Evolutionary conservation across 2,888 invertebrate genomes (phyloP), one percentile per base, ranked within the genome.

Genomic region (Antitype chi): DNA sequence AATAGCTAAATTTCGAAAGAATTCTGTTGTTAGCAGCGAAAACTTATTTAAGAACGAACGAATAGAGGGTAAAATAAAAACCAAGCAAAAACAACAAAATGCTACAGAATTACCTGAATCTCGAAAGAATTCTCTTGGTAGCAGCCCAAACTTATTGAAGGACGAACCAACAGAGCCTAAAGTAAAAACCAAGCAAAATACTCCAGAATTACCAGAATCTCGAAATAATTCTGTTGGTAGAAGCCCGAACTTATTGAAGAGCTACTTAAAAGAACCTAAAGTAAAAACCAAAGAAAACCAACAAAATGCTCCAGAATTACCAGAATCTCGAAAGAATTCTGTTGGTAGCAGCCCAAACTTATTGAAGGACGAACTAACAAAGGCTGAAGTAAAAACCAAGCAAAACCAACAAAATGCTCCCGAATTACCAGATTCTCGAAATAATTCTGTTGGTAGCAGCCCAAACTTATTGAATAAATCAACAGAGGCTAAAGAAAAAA

Each of bases 111-210:
- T 75, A 9, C 82, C 89, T 5, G 81, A 80, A 1, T 89, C 91
- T 8, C 85, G 92, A 13, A 89, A 90, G 53, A 85, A 85, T 13
- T 93, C 94, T 1, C n/a, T 86, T 13, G 87, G 87, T 23, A 91
- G 92, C 59, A 47, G 9, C 13, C 43, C 43, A 11, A 47, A 13
- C 43, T 9, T 13, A 11, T 47, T 47, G 11, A 47, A 82, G 69
- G 4, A 93, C 94, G 0, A 90, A 91, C 28, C n/a, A 11, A 38
- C 38, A 6, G 38, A 38, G 38, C 11, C 17, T 38, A 38, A 28
- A 43, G 55, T 32, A 5, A 70, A 67, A 63, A 49, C n/a, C 8
- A 38, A 23, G 6, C 38, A 23, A 59, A 57, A 69, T 2, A 32
- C n/a, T 23, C 71, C 85, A 6, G 63, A 74, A 1, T 68, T 74